phyloP scores from a whole-genome alignment of 1,140 invertebrate species.

The Saccostrea echinata region DNA sequence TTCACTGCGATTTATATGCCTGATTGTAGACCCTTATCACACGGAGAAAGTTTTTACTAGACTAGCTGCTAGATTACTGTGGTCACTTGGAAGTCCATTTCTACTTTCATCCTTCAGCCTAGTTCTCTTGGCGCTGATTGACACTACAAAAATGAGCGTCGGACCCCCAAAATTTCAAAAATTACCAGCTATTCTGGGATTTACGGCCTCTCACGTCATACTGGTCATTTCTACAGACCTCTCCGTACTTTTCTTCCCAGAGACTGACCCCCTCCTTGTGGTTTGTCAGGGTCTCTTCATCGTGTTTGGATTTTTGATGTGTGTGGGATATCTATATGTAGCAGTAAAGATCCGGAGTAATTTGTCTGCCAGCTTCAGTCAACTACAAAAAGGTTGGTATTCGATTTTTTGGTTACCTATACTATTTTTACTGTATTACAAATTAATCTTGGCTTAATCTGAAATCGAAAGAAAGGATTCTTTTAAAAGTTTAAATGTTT shows the following conservation, averaged over 20 bases:
- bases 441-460: too few relatives aligned
- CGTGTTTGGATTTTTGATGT: conserved; percentile 56
- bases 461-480: too few relatives aligned
- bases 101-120: conserved; percentile 64
- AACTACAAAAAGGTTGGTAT: neutral
- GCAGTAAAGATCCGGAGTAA: conserved; percentile 61
- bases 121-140: conserved; percentile 63
- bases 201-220: conserved; percentile 54
- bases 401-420: neutral
- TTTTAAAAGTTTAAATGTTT: too few relatives aligned
- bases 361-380: conserved; percentile 44
- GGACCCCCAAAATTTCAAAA: conserved; percentile 65
- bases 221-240: conserved; percentile 60
- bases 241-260: conserved; percentile 52
- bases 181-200: conserved; percentile 52
- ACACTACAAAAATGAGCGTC: conserved; percentile 65
- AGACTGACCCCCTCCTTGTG: conserved; percentile 53
- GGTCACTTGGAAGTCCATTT: conserved; percentile 62
- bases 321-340: conserved; percentile 59
- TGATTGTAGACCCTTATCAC: conserved; percentile 62
- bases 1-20: conserved; percentile 45
- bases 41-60: conserved; percentile 45
- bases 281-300: conserved; percentile 63
- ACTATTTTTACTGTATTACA: too few relatives aligned
- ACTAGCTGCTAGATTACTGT: conserved; percentile 52